Base-by-base conservation (phyloP, 2,797 vertebrate genomes). In the Balearica regulorum region DNA sequence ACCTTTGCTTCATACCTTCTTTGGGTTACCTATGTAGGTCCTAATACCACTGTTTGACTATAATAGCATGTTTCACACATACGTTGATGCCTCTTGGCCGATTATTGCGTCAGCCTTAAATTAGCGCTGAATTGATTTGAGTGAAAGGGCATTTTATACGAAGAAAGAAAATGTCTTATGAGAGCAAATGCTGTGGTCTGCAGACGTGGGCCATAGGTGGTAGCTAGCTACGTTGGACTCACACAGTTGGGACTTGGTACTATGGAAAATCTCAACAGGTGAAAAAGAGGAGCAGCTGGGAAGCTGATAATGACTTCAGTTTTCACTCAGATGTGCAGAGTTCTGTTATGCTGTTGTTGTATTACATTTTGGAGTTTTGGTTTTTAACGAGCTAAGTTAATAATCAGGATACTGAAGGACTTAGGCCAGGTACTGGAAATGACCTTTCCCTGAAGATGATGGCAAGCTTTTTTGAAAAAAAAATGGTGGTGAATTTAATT, bases 51-150 rank as follows among this genome's bases (percentile, higher is more conserved):
- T 80, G 19, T 60, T 76, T 46, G 43, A 85, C 77, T 61, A 2
- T 35, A 66, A 57, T 33, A 49, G 9, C 13, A 4, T 41, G 18
- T 55, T 83, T 62, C 39, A 41, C 6, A 16, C 17, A 13, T 35
- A 31, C 0, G 0, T 20, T 51, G 41, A 14, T 91, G 44, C 33
- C 31, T 78, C 31, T 71, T 73, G 55, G 28, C 20, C 1, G 2
- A 14, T 66, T 60, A 16, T 18, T 87, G 17, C 7, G 1, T 81
- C 41, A 86, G 55, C 31, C 12, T 73, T 70, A 55, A 31, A 64
- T 53, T 28, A 19, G 8, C 2, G 1, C 53, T 66, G 11, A 54
- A 31, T 9, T 77, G 13, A 11, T 91, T 28, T 55, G 73, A 15
- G 8, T 37, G 62, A 46, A 86, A 73, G n/a, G 54, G 21, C 9